Base-by-base conservation (phyloP, 2,113 vertebrate genomes). In the Cathartes aura region DNA sequence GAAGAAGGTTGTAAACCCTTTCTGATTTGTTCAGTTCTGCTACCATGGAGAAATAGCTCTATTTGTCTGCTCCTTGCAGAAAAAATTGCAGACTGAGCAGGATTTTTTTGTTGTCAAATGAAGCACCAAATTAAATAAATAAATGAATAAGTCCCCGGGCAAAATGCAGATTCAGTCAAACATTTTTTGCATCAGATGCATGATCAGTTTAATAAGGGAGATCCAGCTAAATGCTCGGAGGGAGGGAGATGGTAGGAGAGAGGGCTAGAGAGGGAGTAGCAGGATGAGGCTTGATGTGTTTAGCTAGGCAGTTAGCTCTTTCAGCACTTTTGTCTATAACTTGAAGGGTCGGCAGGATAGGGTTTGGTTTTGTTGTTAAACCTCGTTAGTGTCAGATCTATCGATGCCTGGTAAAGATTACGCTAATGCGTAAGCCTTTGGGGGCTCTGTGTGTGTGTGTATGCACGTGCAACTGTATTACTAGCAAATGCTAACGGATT, bases 161-260 rank as follows among this genome's bases (percentile, higher is more conserved):
- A 96, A 91, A 93, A 91, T 90, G 81, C 79, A 64, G 55, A 90
- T 95, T 93, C 76, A 89, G 74, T 90, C 82, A 82, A 90, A 87
- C 75, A 45, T 82, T 90, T 97, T 95, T 95, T 83, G 34, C 63
- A 91, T 91, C 55, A 53, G 59, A 78, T 62, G 79, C 86, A 88
- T 53, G 73, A 94, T 94, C 71, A 55, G 53, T 95, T 95, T 91
- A 90, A 83, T 88, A 91, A 90, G 58, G 42, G 63, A 81, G 32
- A 83, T 80, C 18, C 71, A 71, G 47, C 83, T 79, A 75, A 91
- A 62, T 38, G 80, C 83, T 92, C 12, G 8, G 80, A 78, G 89
- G 88, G 70, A 90, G 63, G 60, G 83, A 90, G 81, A 38, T 8
- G 38, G 53, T 30, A 84, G 68, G 62, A 81, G 64, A 72, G 73